Conservation (phyloP, 2,888 invertebrate species). For the Phymatocera aterrima region DNA sequence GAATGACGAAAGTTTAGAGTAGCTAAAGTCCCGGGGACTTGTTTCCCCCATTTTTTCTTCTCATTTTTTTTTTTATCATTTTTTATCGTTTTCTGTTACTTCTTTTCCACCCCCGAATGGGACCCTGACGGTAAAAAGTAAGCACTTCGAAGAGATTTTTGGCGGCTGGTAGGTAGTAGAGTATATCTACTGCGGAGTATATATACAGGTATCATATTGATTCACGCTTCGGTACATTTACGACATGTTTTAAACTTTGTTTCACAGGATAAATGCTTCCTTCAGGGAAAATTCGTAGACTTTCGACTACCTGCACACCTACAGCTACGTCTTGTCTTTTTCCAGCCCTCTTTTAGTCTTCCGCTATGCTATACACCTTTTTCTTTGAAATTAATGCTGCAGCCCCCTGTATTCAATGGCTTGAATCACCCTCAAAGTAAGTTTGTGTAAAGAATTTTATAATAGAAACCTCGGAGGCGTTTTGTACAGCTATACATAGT, state of each 20-base stretch:
- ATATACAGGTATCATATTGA: constrained; percentile 20
- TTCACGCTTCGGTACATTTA: constrained; percentile 15
- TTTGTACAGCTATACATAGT: too few species aligned
- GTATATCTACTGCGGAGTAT: too few species aligned
- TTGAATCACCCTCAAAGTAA: neutral
- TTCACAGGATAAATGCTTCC: constrained; percentile 15
- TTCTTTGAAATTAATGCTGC: neutral
- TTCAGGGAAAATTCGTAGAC: neutral
- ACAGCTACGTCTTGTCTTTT: too few species aligned
- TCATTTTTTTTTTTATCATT: neutral
- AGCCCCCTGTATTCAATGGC: neutral
- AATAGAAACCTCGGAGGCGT: constrained; percentile 8
- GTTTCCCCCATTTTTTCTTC: neutral
- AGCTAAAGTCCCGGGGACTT: neutral
- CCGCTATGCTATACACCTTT: neutral
- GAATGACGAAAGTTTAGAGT: constrained; percentile 31
- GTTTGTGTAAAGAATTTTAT: neutral
- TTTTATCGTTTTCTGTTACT: neutral
- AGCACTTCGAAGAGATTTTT: neutral
- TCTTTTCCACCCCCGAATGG: neutral
- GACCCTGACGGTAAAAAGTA: neutral
- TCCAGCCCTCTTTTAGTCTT: neutral
- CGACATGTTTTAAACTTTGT: constrained; percentile 13
- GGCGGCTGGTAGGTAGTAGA: neutral
- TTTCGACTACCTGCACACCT: neutral